These are phyloP conservation scores for Hirtodrosophila histrioides DNA, from an alignment of 2,888 invertebrate genomes.

Conservation along the genomic window DNA sequence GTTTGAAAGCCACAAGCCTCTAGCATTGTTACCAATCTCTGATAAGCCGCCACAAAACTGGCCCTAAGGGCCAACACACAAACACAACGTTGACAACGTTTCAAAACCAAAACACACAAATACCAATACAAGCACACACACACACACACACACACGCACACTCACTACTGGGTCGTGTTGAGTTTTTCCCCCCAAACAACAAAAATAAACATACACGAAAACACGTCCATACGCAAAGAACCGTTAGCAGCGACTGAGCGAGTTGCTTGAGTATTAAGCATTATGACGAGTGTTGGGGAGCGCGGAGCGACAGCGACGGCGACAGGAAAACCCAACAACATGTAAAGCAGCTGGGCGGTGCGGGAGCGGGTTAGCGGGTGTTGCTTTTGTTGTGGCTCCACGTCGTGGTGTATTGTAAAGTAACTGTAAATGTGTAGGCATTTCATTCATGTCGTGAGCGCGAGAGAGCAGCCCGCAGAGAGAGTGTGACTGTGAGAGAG, in stretches of 20 bases:
- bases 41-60: constrained; percentile 67
- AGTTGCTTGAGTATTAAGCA: constrained; percentile 42
- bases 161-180: constrained; percentile 25
- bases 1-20: constrained; percentile 41
- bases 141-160: constrained; percentile 12
- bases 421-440: constrained; percentile 79
- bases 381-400: constrained; percentile 37
- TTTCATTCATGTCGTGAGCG: constrained; percentile 69
- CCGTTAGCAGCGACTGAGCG: constrained; percentile 83
- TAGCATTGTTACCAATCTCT: constrained; percentile 65
- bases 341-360: constrained; percentile 53
- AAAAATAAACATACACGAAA: constrained; percentile 33
- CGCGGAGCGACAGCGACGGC: constrained; percentile 29
- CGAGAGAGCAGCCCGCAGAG: constrained; percentile 16
- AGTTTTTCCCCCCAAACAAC: constrained; percentile 9
- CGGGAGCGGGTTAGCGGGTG: constrained; percentile 39
- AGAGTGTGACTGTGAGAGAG: constrained; percentile 27
- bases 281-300: constrained; percentile 41
- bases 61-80: constrained; percentile 56
- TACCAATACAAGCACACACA: constrained; percentile 52
- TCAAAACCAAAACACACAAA: constrained; percentile 62
- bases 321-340: constrained; percentile 53
- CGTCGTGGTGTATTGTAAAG: constrained; percentile 36
- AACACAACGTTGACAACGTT: constrained; percentile 56
- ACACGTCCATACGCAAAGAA: constrained; percentile 84